These are phyloP conservation scores for Temnothorax curvispinosus DNA, from an alignment of 1,140 invertebrate species.

Conservation along the genomic window DNA sequence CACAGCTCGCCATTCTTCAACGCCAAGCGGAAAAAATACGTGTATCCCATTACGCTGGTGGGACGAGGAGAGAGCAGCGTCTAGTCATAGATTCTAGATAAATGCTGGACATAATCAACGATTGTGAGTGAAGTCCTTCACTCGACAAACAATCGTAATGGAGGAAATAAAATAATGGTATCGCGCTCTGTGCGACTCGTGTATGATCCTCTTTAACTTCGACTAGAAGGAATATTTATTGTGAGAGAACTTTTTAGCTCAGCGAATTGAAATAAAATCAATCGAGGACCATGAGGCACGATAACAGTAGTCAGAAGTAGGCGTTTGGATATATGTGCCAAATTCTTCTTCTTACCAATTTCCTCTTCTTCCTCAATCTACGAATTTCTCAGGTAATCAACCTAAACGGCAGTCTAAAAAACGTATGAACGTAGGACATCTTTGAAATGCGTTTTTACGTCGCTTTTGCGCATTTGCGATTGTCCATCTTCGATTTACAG, in stretches of 20 bases:
- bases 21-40: constrained; percentile 87
- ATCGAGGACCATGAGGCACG: constrained; percentile 41
- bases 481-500: neutral
- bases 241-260: constrained; percentile 6
- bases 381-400: neutral
- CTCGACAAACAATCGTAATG: neutral
- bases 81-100: constrained; percentile 69
- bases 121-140: constrained; percentile 9
- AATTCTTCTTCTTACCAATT: neutral
- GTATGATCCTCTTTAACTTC: neutral
- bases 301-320: neutral
- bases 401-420: neutral
- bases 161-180: neutral
- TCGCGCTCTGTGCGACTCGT: neutral
- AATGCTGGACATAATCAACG: neutral
- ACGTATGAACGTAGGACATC: neutral
- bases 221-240: constrained; percentile 15
- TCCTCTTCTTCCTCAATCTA: neutral
- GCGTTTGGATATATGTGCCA: constrained; percentile 42
- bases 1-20: constrained; percentile 86
- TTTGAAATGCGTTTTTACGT: neutral
- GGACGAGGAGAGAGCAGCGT: constrained; percentile 87
- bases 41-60: constrained; percentile 86
- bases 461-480: neutral
- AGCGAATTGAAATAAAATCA: constrained; percentile 22